Evolutionary conservation across 2,797 vertebrate genomes (phyloP), one percentile per base, ranked within the genome.

Genomic region (Leptodactylus fallax): DNA sequence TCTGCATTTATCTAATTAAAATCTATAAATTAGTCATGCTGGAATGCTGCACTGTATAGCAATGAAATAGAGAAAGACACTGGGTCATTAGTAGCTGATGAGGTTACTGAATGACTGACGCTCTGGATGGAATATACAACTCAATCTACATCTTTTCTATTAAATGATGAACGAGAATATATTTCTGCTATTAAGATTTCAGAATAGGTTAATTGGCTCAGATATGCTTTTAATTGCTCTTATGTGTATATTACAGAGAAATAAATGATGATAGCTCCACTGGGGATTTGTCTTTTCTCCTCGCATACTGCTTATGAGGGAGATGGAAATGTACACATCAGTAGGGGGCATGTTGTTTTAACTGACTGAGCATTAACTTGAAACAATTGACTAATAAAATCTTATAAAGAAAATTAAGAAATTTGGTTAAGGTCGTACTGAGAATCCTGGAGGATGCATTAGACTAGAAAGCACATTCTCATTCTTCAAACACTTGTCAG

Each of bases 131-230:
- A 79, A 25, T 47, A 23, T 58, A 84, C 27, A 84, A 74, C 27
- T 58, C 53, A 84, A 84, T 84, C 53, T 14, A 25, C 61, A 45
- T 47, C n/a, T 77, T 8, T 77, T 76, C 47, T 67, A 79, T 21
- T 85, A 23, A 79, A 79, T 85, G 56, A 85, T 74, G 25, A 47
- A 85, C 21, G 55, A 76, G 71, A 63, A 61, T 76, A 47, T 58
- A 85, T 74, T 79, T 53, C 55, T 77, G 13, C 53, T 74, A 51
- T 61, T 79, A 83, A 53, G 81, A 87, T 67, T 67, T 9, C 47
- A 83, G 82, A 83, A 83, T 87, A 87, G 47, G 86, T 78, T 87
- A 87, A 87, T 87, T 72, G 72, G 69, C 71, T 87, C 55, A 87
- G 79, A 87, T 72, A 82, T 27, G 69, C 79, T 81, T 87, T 81